Percentiles rank a stretch among this genome's conserved stretches.
Evolutionary conservation across 1,140 invertebrate species (phyloP).

Genomic region (Hestina assimilis): DNA sequence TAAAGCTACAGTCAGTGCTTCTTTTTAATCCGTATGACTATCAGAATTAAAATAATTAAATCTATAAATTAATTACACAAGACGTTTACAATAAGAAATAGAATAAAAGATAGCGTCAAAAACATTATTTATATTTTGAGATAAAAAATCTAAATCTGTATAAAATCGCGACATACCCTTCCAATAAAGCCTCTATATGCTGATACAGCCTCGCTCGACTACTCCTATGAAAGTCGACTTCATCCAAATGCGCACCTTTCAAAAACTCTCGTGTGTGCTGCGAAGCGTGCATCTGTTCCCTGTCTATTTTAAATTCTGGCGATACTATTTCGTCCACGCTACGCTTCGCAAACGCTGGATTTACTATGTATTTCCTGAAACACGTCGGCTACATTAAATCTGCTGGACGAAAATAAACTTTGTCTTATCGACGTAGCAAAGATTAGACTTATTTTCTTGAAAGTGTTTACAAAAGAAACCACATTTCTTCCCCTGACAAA

Average conservation of each 20-base stretch:
- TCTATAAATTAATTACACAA: no score
- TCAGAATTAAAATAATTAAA: no score
- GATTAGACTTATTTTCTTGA: background rate
- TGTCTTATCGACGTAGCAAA: background rate
- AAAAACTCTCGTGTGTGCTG: slow-evolving; percentile 71
- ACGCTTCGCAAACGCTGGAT: slow-evolving; percentile 80
- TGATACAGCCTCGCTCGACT: slow-evolving; percentile 79
- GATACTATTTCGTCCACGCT: slow-evolving; percentile 63
- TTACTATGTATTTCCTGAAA: slow-evolving; percentile 73
- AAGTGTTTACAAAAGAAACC: slow-evolving; percentile 5
- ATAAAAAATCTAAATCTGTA: background rate
- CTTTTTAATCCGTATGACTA: no score
- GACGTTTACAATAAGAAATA: no score
- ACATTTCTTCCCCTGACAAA: slow-evolving; percentile 7
- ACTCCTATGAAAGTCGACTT: slow-evolving; percentile 77
- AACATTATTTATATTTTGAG: background rate
- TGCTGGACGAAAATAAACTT: background rate
- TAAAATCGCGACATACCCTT: slow-evolving; percentile 67
- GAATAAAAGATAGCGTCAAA: no score
- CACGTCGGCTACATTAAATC: slow-evolving; percentile 20
- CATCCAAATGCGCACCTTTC: slow-evolving; percentile 56
- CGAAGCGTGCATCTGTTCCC: slow-evolving; percentile 69
- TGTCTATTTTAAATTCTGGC: slow-evolving; percentile 63
- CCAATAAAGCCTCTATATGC: slow-evolving; percentile 81
- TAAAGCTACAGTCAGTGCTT: no score